Percentiles rank a stretch among this genome's conserved stretches.
phyloP scores from a whole-genome alignment of 92 coral and sea anemone genomes.

The Zoanthus solanderi region DNA sequence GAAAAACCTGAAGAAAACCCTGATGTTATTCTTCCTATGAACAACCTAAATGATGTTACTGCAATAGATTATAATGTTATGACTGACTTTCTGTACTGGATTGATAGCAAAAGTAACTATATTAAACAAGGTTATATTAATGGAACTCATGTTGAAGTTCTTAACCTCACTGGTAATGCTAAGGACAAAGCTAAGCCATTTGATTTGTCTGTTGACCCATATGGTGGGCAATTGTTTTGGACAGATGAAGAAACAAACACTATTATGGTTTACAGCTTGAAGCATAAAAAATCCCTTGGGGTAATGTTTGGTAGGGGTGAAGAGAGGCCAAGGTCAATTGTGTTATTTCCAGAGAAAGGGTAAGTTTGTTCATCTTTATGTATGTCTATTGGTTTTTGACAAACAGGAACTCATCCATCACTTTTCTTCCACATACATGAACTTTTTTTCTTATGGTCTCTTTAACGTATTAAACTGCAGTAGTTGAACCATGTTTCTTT shows the following conservation, averaged over 20 bases:
- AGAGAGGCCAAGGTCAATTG: conserved; percentile 79
- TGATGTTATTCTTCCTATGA: conserved; percentile 80
- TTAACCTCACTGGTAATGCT: conserved; percentile 35
- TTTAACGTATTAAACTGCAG: no score
- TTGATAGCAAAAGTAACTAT: conserved; percentile 55
- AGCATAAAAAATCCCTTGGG: conserved; percentile 57
- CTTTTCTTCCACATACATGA: background rate
- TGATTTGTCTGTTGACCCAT: conserved; percentile 93
- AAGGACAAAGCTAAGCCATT: conserved; percentile 58
- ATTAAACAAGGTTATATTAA: conserved; percentile 77
- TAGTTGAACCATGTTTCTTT: no score
- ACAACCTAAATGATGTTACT: conserved; percentile 62
- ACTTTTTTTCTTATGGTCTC: background rate
- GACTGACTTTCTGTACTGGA: conserved; percentile 89
- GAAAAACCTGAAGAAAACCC: conserved; percentile 79
- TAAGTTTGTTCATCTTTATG: conserved; percentile 38
- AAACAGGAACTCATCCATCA: background rate
- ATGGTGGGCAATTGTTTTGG: conserved; percentile 91
- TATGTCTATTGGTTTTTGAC: background rate
- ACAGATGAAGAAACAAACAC: conserved; percentile 74
- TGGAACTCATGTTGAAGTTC: conserved; percentile 61
- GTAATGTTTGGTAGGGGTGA: conserved; percentile 57
- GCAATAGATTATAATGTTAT: conserved; percentile 86
- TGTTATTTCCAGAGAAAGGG: conserved; percentile 92
- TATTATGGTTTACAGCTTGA: conserved; percentile 90